phyloP scores from a whole-genome alignment of 1,140 invertebrate species.

The Drosophila orosa region DNA sequence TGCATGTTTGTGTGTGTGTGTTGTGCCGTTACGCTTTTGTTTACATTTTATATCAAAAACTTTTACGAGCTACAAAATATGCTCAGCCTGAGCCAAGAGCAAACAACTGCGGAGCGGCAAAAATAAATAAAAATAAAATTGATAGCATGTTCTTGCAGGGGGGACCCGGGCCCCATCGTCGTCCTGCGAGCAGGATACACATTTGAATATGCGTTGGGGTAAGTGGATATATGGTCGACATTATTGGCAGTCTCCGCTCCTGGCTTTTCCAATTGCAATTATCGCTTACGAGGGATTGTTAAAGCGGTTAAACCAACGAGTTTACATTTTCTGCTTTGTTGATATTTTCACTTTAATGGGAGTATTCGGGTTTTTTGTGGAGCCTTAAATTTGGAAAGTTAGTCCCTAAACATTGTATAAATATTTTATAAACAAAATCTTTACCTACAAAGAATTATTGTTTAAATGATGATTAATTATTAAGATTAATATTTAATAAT shows the following conservation, averaged over 20 bases:
- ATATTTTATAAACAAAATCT: no score
- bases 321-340: constrained; percentile 16
- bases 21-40: constrained; percentile 49
- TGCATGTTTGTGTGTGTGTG: neutral
- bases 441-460: no score
- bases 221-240: constrained; percentile 33
- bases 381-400: neutral
- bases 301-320: constrained; percentile 19
- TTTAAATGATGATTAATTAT: no score
- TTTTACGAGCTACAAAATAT: constrained; percentile 80
- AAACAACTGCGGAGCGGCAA: constrained; percentile 61
- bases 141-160: constrained; percentile 67
- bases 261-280: constrained; percentile 23
- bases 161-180: constrained; percentile 1
- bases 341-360: constrained; percentile 3
- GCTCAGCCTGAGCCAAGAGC: constrained; percentile 61
- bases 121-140: constrained; percentile 77
- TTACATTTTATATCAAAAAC: constrained; percentile 81
- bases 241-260: constrained; percentile 25
- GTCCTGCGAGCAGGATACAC: constrained; percentile 12
- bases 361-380: neutral
- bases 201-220: constrained; percentile 18
- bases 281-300: constrained; percentile 45
- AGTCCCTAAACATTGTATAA: no score
- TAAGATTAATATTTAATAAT: no score